Evolutionary conservation across 2,797 vertebrate species (phyloP), one percentile per base, ranked within the genome.

Genomic region (Orientallactaga sibirica): DNA sequence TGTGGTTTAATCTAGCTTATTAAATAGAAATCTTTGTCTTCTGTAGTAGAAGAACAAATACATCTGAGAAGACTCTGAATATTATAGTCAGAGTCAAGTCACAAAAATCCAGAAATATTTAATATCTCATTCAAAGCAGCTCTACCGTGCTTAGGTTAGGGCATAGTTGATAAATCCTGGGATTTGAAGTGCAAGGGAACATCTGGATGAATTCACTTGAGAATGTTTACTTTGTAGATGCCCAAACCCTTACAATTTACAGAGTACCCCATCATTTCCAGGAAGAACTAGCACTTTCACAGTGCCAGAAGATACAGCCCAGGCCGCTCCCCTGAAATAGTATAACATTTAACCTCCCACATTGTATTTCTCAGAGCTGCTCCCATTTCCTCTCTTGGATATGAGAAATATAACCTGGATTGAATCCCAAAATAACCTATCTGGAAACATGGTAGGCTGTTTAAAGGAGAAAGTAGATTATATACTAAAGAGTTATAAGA

Each of bases 101-200:
- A 82, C 73, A 79, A 62, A 64, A 18, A 4, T 94, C 22, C 61
- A 90, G 22, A 87, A 24, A 86, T 48, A 55, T 62, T 88, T 88
- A 85, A 66, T 70, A 7, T 6, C 4, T 84, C 16, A 84, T 12
- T 11, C 11, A 87, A 82, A 19, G 20, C 2, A 82, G 29, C 12
- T 18, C 5, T 66, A 3, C 75, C 84, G 78, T 71, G 41, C 11
- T 77, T 86, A 86, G 20, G 16, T 92, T 95, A 62, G 29, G 29
- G 14, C 2, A 3, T n/a, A 22, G n/a, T 1, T 80, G 8, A 24
- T 14, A 87, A 86, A 93, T 84, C 15, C 29, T 29, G 3, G 19
- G 20, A 66, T 20, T 11, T 79, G 33, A 87, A 90, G 84, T 78
- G 1, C 25, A 74, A 5, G 14, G 29, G 43, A 12, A 4, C 41